Conservation (phyloP, 2,113 vertebrate genomes). For the Dendropsophus ebraccatus region DNA sequence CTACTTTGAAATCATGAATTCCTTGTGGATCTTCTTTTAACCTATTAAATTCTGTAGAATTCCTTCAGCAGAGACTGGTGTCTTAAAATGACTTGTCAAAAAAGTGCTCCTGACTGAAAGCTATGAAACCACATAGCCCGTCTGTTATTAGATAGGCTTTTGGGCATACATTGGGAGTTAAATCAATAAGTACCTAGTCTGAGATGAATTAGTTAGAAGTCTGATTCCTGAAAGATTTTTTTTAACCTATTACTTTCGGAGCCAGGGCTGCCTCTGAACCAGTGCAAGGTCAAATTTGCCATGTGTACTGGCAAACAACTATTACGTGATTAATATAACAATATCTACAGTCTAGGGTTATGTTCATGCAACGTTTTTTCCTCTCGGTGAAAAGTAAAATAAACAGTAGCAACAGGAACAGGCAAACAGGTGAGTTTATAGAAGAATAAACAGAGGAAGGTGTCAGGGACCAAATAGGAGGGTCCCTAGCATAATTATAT, state of each 20-base stretch:
- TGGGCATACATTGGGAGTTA: constrained; percentile 32
- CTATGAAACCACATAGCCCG: constrained; percentile 27
- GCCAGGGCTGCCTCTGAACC: background rate
- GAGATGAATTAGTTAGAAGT: constrained; percentile 39
- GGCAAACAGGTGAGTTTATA: too few species aligned
- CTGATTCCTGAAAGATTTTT: constrained; percentile 28
- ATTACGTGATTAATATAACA: too few species aligned
- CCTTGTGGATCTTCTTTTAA: constrained; percentile 47
- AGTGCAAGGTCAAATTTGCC: background rate
- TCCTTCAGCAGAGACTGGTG: background rate
- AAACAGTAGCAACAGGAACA: too few species aligned
- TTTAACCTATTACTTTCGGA: constrained; percentile 10
- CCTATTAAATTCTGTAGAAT: constrained; percentile 40
- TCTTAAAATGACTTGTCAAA: constrained; percentile 27
- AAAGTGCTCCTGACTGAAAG: constrained; percentile 30
- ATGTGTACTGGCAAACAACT: background rate
- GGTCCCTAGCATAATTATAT: too few species aligned
- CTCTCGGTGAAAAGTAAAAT: too few species aligned
- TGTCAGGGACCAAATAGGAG: too few species aligned
- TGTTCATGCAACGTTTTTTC: too few species aligned
- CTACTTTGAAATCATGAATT: constrained; percentile 50
- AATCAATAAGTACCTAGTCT: constrained; percentile 41
- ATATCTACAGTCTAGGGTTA: too few species aligned
- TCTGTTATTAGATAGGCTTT: constrained; percentile 35
- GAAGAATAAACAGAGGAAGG: too few species aligned